Conservation (phyloP, 30 jellyfish, hydroid and myxozoan species). For the Aurelia sp. region DNA sequence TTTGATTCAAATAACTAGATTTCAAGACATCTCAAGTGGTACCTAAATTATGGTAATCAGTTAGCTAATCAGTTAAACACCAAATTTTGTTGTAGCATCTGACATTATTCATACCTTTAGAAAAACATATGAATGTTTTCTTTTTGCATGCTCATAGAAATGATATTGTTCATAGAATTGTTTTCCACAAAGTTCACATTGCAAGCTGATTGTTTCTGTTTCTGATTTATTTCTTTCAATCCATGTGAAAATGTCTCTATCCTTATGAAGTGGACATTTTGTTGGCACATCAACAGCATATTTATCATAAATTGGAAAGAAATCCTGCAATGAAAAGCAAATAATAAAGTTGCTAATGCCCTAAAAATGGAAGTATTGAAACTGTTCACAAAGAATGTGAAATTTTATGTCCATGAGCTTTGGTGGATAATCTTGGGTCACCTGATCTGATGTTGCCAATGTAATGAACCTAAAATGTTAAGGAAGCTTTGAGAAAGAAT, state of each 20-base stretch:
- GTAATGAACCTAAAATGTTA: too few species aligned
- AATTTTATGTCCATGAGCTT: too few species aligned
- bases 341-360: not conserved
- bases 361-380: not conserved
- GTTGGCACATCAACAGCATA: slow-evolving; percentile 42
- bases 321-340: slow-evolving; percentile 18
- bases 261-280: slow-evolving; percentile 42
- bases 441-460: too few species aligned
- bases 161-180: slow-evolving; percentile 46
- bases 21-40: too few species aligned
- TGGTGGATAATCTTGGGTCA: too few species aligned
- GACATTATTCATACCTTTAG: not conserved
- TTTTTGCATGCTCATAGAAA: slow-evolving; percentile 57
- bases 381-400: too few species aligned
- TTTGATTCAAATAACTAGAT: too few species aligned
- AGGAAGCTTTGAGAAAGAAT: too few species aligned
- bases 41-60: too few species aligned
- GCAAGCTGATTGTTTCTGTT: slow-evolving; percentile 15
- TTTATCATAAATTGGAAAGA: slow-evolving; percentile 57
- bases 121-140: slow-evolving; percentile 62
- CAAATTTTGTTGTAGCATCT: too few species aligned
- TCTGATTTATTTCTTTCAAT: slow-evolving; percentile 46
- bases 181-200: slow-evolving; percentile 84
- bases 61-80: too few species aligned
- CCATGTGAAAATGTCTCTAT: slow-evolving; percentile 44